Base-by-base conservation (phyloP, 2,888 invertebrate species). In the Drosophila trichaetosa region DNA sequence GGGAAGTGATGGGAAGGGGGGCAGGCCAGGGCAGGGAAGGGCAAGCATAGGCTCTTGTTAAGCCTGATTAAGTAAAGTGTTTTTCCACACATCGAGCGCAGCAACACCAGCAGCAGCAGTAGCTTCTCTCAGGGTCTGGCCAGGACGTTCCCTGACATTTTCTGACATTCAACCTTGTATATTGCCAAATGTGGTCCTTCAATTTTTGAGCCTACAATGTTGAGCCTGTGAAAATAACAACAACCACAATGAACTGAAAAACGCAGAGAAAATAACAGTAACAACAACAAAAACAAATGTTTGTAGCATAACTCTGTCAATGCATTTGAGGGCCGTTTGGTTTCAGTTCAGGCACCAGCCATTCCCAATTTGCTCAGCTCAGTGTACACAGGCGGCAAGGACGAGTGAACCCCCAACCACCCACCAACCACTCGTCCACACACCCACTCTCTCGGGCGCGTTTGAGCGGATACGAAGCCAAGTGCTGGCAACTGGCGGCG, bases 181-280 rank as follows among this genome's bases (percentile, higher is more conserved):
- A 81, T 87, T 88, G 82, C 89, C 87, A 79, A 87, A 87, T 79
- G 83, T 78, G 72, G 87, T 83, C 87, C 89, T 87, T 90, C 88
- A 89, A 59, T 71, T 81, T 75, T 75, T 83, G 76, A 83, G 86
- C 90, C 86, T 88, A 88, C 88, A 79, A 65, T 80, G 77, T 66
- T 80, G 78, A 79, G 80, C 77, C 88, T 76, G 53, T 54, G 66
- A 68, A 58, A 58, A 36, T 78, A 54, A 29, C 24, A 48, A 27
- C n/a, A 36, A 46, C 51, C 52, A 51, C 53, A 61, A 52, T 63
- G 52, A 42, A 61, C 64, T 56, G 40, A 36, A 57, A 60, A 69
- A 63, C n/a, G 57, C 6, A 74, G 57, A 64, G 66, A 57, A 56
- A 54, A 58, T 27, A 38, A 18, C 36, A 42, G 21, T 13, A 34